These are phyloP conservation scores for Pseudococcus viburni DNA, from an alignment of 2,888 invertebrate genomes.

Conservation along the genomic window DNA sequence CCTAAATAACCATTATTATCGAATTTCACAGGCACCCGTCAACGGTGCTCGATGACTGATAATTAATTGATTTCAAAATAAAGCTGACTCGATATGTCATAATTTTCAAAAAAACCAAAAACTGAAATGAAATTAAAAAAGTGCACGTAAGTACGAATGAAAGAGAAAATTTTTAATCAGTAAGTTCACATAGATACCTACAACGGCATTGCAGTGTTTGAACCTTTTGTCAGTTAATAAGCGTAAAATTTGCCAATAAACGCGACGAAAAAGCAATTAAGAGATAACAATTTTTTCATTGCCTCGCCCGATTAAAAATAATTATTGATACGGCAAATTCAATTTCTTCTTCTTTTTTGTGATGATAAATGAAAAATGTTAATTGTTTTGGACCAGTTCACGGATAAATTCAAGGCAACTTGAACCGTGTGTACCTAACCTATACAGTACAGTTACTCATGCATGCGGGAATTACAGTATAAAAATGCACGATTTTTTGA, in stretches of 20 bases:
- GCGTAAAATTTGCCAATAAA: conserved; percentile 39
- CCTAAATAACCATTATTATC: background rate
- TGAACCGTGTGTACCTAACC: background rate
- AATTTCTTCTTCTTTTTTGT: conserved; percentile 25
- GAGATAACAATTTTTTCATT: conserved; percentile 8
- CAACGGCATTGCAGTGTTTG: background rate
- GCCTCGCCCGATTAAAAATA: conserved; percentile 4
- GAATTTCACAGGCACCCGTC: background rate
- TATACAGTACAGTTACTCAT: too few species aligned
- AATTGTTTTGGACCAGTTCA: conserved; percentile 12
- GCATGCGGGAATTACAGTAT: too few species aligned
- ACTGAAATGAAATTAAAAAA: background rate
- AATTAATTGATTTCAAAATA: background rate
- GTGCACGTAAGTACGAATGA: background rate
- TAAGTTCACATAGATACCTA: background rate
- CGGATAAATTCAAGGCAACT: background rate
- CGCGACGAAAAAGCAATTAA: background rate
- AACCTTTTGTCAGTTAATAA: conserved; percentile 6
- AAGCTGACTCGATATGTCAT: background rate
- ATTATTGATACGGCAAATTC: background rate
- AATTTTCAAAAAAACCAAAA: background rate
- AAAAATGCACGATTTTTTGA: too few species aligned
- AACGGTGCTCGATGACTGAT: background rate
- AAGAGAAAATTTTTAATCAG: background rate
- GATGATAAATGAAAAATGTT: conserved; percentile 27